These are phyloP conservation scores for Eulithis testata DNA, from an alignment of 2,888 invertebrate species.

Conservation along the genomic window DNA sequence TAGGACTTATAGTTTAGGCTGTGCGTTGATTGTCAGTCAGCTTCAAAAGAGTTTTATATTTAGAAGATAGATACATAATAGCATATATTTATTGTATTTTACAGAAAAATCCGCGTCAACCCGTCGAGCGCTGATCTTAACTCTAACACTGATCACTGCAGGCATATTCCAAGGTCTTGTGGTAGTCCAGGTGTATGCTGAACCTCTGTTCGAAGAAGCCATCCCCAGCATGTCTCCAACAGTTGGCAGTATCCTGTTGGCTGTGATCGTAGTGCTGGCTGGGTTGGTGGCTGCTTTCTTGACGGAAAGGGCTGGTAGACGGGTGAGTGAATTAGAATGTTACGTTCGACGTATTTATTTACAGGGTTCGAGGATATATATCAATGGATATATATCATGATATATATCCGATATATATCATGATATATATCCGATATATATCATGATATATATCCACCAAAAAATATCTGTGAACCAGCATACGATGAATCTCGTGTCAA, in stretches of 20 bases:
- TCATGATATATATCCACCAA: too few species aligned
- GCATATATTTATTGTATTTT: not conserved
- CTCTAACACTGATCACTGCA: constrained; percentile 52
- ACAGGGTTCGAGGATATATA: too few species aligned
- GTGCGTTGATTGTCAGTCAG: too few species aligned
- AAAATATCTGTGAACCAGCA: too few species aligned
- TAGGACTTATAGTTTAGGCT: too few species aligned
- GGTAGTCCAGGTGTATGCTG: constrained; percentile 68
- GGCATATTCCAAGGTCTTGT: constrained; percentile 68
- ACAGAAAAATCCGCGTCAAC: constrained; percentile 64
- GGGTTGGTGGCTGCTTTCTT: constrained; percentile 62
- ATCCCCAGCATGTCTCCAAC: constrained; percentile 62
- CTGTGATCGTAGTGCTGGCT: constrained; percentile 50
- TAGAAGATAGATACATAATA: too few species aligned
- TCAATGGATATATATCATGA: too few species aligned
- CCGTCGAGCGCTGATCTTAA: constrained; percentile 55
- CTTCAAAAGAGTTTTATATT: too few species aligned
- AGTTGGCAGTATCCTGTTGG: constrained; percentile 59
- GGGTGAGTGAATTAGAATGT: constrained; percentile 51
- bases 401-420: too few species aligned
- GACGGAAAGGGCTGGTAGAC: constrained; percentile 62
- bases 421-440: too few species aligned
- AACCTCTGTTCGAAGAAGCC: constrained; percentile 62
- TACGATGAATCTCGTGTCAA: too few species aligned
- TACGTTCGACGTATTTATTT: too few species aligned